Evolutionary conservation across 23 tunicate genomes (phyloP).

Genomic region (Trididemnum nubilum): DNA sequence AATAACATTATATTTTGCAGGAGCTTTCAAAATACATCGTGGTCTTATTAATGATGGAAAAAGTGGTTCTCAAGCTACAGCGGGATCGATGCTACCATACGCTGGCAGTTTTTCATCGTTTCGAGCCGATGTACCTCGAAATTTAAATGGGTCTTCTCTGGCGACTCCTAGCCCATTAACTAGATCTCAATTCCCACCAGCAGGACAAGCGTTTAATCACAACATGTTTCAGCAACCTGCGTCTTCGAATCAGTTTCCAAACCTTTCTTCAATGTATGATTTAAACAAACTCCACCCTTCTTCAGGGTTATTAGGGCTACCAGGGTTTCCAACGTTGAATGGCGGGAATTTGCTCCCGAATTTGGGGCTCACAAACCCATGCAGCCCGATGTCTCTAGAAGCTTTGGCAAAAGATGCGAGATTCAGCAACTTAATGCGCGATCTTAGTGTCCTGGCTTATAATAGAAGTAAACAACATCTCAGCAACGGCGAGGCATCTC

Average conservation of each 20-base stretch:
- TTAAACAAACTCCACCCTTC: background rate
- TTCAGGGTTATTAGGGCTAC: background rate
- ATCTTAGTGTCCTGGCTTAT: constrained; percentile 41
- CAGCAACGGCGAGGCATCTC: background rate
- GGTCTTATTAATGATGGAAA: background rate
- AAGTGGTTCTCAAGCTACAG: background rate
- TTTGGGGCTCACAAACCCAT: background rate
- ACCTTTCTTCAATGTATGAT: constrained; percentile 13
- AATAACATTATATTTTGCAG: background rate
- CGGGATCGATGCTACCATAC: background rate
- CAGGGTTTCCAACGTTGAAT: background rate
- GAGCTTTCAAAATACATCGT: background rate
- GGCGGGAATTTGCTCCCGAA: background rate
- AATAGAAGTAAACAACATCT: constrained; percentile 14
- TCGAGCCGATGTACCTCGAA: background rate
- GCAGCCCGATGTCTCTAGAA: background rate
- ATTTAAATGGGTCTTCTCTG: background rate
- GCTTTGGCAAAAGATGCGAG: constrained; percentile 41
- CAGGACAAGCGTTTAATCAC: background rate
- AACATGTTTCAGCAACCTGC: background rate
- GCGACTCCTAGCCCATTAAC: background rate
- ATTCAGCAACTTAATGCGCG: constrained; percentile 54
- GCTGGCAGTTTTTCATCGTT: background rate
- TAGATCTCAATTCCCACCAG: background rate
- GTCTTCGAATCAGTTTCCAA: constrained; percentile 37